Evolutionary conservation across 1,140 invertebrate species (phyloP).

Genomic region (Bilobella aurantiaca): DNA sequence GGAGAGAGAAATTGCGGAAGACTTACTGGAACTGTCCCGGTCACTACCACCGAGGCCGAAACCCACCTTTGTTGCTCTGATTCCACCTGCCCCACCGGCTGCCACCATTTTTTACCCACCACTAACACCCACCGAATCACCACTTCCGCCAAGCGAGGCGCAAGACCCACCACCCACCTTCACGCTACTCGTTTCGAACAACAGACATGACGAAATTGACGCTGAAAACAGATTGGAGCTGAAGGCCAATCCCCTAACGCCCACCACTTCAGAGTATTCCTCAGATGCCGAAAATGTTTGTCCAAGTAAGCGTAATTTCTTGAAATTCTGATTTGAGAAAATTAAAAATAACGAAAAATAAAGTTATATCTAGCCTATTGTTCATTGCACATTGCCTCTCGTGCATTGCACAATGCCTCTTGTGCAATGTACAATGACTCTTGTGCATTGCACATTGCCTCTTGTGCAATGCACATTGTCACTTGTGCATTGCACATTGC

Average conservation of each 20-base stretch:
- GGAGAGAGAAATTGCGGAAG: constrained; percentile 53
- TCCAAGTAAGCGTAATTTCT: constrained; percentile 31
- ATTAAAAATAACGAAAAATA: neutral
- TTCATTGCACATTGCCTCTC: no score
- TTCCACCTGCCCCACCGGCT: neutral
- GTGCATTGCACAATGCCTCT: no score
- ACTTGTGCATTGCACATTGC: no score
- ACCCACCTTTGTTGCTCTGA: constrained; percentile 19
- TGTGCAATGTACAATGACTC: no score
- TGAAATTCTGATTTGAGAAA: neutral
- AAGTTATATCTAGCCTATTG: no score
- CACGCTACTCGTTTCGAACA: neutral
- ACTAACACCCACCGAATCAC: neutral
- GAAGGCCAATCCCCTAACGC: constrained; percentile 48
- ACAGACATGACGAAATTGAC: neutral
- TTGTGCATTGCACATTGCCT: no score
- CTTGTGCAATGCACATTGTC: no score
- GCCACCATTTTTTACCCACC: neutral
- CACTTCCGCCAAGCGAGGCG: neutral
- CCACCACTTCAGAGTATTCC: constrained; percentile 59
- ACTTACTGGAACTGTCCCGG: constrained; percentile 31
- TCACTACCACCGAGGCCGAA: constrained; percentile 25
- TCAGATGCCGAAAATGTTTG: constrained; percentile 45
- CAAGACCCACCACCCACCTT: neutral
- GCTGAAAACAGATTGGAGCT: neutral